Percentiles rank a stretch among this genome's conserved stretches.
Evolutionary conservation across 2,113 vertebrate species (phyloP).

Genomic region (Balaeniceps rex): DNA sequence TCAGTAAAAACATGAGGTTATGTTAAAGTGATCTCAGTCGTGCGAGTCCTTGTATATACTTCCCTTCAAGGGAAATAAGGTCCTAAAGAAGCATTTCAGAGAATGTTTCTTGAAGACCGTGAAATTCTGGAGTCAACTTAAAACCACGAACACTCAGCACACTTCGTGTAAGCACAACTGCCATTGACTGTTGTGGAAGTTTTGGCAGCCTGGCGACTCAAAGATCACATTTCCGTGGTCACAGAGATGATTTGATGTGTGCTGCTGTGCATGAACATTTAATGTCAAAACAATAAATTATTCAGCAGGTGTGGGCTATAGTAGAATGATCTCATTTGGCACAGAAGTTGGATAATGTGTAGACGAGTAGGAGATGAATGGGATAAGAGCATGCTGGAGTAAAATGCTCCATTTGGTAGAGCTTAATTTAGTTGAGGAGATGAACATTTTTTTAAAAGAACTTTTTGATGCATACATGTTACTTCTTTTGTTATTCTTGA

Average conservation of each 20-base stretch:
- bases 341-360: not conserved
- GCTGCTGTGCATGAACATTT: not conserved
- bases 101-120: not conserved
- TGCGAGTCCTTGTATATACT: not conserved
- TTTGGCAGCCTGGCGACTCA: not conserved
- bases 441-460: not conserved
- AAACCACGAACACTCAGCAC: not conserved
- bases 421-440: not conserved
- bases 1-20: not conserved
- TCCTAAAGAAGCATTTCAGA: not conserved
- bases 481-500: not conserved
- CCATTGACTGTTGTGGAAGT: not conserved
- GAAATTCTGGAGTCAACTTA: not conserved
- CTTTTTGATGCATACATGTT: not conserved
- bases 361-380: not conserved
- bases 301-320: not conserved
- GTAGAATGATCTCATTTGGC: conserved; percentile 1
- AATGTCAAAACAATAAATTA: conserved; percentile 28
- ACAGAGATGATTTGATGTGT: not conserved
- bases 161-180: not conserved
- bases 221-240: not conserved
- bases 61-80: not conserved
- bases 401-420: not conserved
- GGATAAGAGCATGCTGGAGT: not conserved
- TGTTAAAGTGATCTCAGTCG: not conserved